Conservation (phyloP, 1,140 invertebrate genomes). For the Atta texana region DNA sequence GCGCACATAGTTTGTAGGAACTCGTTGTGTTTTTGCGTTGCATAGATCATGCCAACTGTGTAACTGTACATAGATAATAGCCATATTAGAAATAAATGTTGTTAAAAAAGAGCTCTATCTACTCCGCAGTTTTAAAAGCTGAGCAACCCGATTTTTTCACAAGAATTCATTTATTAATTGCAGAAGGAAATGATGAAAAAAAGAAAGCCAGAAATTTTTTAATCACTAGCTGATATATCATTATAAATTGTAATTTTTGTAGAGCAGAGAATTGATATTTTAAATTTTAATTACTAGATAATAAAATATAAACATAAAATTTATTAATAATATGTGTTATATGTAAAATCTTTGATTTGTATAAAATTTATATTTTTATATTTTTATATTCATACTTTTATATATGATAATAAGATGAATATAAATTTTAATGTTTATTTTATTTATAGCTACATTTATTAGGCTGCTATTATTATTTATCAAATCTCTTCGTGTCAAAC, state of each 20-base stretch:
- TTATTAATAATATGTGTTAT: background rate
- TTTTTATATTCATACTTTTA: too few relatives aligned
- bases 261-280: background rate
- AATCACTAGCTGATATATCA: background rate
- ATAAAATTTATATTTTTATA: constrained; percentile 1
- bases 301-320: background rate
- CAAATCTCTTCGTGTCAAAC: background rate
- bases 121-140: background rate
- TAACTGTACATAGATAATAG: constrained; percentile 76
- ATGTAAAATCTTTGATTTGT: background rate
- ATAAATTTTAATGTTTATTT: background rate
- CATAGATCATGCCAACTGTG: constrained; percentile 65
- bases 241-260: background rate
- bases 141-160: background rate
- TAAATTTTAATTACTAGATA: background rate
- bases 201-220: background rate
- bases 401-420: background rate
- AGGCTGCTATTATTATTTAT: background rate
- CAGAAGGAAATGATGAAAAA: background rate
- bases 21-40: constrained; percentile 72
- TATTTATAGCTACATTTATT: background rate
- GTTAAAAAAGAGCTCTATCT: constrained; percentile 59
- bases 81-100: constrained; percentile 76
- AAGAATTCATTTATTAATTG: background rate
- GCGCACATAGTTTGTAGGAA: constrained; percentile 53